Conservation (phyloP, 2,888 invertebrate genomes). For the Agonopterix arenella region DNA sequence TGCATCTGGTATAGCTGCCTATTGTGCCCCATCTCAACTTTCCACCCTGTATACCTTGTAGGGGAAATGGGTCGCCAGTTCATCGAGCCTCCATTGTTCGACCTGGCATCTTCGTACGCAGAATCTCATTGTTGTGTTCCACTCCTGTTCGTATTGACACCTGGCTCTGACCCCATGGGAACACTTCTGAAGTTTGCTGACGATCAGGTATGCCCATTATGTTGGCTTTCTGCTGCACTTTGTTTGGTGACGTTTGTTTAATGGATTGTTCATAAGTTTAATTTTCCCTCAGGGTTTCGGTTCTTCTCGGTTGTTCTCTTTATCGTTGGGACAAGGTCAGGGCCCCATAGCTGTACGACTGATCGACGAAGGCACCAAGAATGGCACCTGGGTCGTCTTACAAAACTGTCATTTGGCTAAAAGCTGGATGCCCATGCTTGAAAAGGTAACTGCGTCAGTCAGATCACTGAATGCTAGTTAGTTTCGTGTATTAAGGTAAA, state of each 20-base stretch:
- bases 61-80: slow-evolving; percentile 84
- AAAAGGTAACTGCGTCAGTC: slow-evolving; percentile 77
- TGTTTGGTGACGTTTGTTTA: too few species aligned
- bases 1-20: too few species aligned
- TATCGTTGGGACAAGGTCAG: slow-evolving; percentile 96
- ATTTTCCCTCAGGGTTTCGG: slow-evolving; percentile 79
- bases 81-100: slow-evolving; percentile 94
- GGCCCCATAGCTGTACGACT: slow-evolving; percentile 91
- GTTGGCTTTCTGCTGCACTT: too few species aligned
- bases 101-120: slow-evolving; percentile 86
- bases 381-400: slow-evolving; percentile 94
- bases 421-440: slow-evolving; percentile 95
- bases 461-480: too few species aligned
- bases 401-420: slow-evolving; percentile 98
- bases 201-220: slow-evolving; percentile 77
- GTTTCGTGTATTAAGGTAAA: too few species aligned
- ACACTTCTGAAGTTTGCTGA: slow-evolving; percentile 94
- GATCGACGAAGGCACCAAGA: slow-evolving; percentile 88
- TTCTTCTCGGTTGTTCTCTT: slow-evolving; percentile 83
- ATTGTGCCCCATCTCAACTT: too few species aligned
- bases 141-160: slow-evolving; percentile 92
- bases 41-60: not conserved
- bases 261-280: too few species aligned
- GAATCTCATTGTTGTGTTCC: slow-evolving; percentile 94
- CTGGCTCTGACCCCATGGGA: slow-evolving; percentile 95